phyloP scores from a whole-genome alignment of 2,888 invertebrate species.

The Synanthedon vespiformis region DNA sequence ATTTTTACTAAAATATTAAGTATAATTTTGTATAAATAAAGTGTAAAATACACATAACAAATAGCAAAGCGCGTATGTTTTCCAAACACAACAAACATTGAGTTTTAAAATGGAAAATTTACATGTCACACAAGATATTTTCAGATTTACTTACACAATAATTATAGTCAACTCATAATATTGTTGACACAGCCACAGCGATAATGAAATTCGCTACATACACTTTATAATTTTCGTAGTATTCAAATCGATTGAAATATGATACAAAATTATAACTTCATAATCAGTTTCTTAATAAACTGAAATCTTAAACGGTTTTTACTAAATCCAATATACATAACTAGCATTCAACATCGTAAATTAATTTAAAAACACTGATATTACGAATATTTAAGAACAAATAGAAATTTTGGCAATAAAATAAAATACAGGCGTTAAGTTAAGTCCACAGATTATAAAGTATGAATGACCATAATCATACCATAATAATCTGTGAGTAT shows the following conservation, averaged over 20 bases:
- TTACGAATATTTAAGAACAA: too few relatives aligned
- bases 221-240: conserved; percentile 38
- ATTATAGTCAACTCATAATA: conserved; percentile 45
- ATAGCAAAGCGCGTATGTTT: too few relatives aligned
- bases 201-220: conserved; percentile 44
- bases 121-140: background rate
- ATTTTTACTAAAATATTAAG: conserved; percentile 18
- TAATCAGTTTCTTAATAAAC: background rate
- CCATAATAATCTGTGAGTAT: too few relatives aligned
- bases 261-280: background rate
- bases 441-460: too few relatives aligned
- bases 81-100: too few relatives aligned
- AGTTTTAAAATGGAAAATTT: background rate
- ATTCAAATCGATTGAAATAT: conserved; percentile 46
- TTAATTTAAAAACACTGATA: too few relatives aligned
- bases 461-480: too few relatives aligned
- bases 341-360: too few relatives aligned
- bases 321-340: background rate
- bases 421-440: too few relatives aligned
- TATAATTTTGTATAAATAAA: background rate
- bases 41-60: background rate
- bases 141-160: conserved; percentile 29
- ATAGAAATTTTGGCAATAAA: too few relatives aligned
- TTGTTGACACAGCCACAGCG: conserved; percentile 50
- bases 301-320: background rate